Conservation (phyloP, 2,113 vertebrate species). For the Poeciliopsis occidentalis region DNA sequence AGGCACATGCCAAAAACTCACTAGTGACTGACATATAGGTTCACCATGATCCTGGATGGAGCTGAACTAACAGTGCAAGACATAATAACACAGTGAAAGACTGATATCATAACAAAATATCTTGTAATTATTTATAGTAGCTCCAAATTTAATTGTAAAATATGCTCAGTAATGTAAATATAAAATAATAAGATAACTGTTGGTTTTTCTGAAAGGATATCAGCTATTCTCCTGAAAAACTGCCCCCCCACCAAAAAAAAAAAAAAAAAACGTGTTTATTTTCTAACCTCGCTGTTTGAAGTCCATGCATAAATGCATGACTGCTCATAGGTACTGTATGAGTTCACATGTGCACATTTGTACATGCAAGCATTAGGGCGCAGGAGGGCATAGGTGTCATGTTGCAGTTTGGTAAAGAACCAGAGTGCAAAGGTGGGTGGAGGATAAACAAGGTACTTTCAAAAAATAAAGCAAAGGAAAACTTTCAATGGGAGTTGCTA, state of each 20-base stretch:
- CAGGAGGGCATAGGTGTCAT: too few relatives aligned
- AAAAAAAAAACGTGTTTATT: not conserved
- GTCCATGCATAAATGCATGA: not conserved
- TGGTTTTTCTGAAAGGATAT: too few relatives aligned
- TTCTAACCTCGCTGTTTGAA: not conserved
- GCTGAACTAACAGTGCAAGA: not conserved
- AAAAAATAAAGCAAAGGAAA: too few relatives aligned
- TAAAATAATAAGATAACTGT: not conserved
- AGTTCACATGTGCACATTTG: too few relatives aligned
- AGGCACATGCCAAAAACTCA: not conserved
- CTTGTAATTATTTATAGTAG: not conserved
- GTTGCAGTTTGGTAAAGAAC: too few relatives aligned
- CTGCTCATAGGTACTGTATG: too few relatives aligned
- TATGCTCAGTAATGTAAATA: not conserved
- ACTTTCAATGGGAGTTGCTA: too few relatives aligned
- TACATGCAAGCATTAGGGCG: too few relatives aligned
- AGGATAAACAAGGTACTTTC: too few relatives aligned
- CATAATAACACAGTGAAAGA: not conserved
- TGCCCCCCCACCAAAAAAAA: too few relatives aligned
- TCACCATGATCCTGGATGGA: not conserved
- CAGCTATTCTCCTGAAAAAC: not conserved
- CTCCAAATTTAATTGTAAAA: not conserved
- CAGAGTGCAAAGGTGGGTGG: too few relatives aligned
- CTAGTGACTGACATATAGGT: not conserved
- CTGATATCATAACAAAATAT: too few relatives aligned